phyloP scores from a whole-genome alignment of 2,888 invertebrate species.

The Panzeria rudis region DNA sequence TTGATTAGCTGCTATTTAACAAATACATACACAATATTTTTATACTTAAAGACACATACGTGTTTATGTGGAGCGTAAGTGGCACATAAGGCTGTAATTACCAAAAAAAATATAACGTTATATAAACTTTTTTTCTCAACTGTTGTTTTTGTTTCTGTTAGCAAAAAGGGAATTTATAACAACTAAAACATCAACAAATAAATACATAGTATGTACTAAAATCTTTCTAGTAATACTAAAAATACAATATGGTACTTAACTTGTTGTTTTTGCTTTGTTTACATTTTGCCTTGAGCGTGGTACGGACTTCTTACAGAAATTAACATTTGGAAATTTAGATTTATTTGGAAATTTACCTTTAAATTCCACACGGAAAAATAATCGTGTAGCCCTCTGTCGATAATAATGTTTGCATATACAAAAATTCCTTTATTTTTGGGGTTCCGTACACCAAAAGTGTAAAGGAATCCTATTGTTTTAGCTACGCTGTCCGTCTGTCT shows the following conservation, averaged over 20 bases:
- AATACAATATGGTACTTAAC: constrained; percentile 43
- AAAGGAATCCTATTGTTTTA: too few relatives aligned
- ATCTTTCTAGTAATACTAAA: constrained; percentile 13
- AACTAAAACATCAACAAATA: constrained; percentile 43
- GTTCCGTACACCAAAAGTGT: too few relatives aligned
- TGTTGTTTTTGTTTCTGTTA: constrained; percentile 35
- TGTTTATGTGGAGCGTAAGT: background rate
- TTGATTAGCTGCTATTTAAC: constrained; percentile 64
- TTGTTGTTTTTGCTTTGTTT: constrained; percentile 50
- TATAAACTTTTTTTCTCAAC: constrained; percentile 8
- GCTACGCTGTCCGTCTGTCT: too few relatives aligned
- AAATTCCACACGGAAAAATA: too few relatives aligned
- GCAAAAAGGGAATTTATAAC: constrained; percentile 39
- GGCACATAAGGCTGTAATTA: constrained; percentile 47
- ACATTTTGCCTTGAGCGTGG: constrained; percentile 44
- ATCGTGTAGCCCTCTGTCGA: too few relatives aligned
- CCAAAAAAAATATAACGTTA: constrained; percentile 35
- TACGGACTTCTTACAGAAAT: too few relatives aligned
- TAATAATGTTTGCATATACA: too few relatives aligned
- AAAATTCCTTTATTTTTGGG: too few relatives aligned
- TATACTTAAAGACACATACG: background rate
- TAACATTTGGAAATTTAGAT: too few relatives aligned
- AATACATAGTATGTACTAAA: background rate
- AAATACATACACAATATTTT: constrained; percentile 16
- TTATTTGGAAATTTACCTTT: too few relatives aligned